Base-by-base conservation (phyloP, 2,797 vertebrate species). In the Gobio occitaniae region DNA sequence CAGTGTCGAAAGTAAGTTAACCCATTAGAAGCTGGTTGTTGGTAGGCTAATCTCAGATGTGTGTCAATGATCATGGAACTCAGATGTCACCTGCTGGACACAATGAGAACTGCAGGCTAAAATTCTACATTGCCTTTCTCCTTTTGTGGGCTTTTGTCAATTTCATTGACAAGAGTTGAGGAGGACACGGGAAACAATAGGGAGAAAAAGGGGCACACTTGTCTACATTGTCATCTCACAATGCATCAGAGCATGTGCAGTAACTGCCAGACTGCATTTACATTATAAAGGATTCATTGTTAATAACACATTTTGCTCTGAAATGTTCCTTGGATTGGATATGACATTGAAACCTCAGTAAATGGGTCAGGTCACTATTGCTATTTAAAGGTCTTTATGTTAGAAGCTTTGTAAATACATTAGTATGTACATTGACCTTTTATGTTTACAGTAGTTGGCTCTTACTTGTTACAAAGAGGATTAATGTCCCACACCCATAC, bases 51-150 rank as follows among this genome's bases (percentile, higher is more conserved):
- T 41, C 61, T 32, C 13, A 32, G 29, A 65, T 65, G 13, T 3
- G 13, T 7, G 11, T 25, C 21, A 68, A 38, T 15, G 11, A 41
- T 68, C 50, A 89, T 89, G 82, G 94, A 92, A 75, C 92, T 93
- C 89, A 93, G 91, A 92, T 90, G 93, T 50, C 94, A 92, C 90
- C 94, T 84, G 89, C 91, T 91, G 94, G 90, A 66, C 66, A 36
- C 0, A 10, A 68, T 6, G 0, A 16, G 61, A 38, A 87, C 81
- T 88, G 84, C 88, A 82, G 4, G 4, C 1, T 11, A 0, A 32
- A 16, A 8, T 79, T 38, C 56, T 9, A 21, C 25, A 41, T 36
- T 16, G 36, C 2, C n/a, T 80, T 79, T 17, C 4, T n/a, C 9
- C 15, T 25, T 71, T 12, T 48, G 47, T 6, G 1, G 13, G 17